These are phyloP conservation scores for Drosophila kepulauana DNA, from an alignment of 1,140 invertebrate species.

Conservation along the genomic window DNA sequence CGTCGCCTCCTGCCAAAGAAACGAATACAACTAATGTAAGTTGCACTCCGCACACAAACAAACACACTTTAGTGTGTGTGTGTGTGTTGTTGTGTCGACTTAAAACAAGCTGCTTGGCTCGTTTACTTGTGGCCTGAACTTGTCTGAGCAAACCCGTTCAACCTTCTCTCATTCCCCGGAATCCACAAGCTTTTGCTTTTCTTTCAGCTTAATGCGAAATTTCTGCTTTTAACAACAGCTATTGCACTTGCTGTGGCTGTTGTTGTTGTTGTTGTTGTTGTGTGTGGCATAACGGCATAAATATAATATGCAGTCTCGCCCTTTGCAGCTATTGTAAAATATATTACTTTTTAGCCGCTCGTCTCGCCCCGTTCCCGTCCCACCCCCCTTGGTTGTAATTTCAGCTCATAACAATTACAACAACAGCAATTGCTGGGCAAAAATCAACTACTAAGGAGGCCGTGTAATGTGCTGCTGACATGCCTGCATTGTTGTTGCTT, in stretches of 20 bases:
- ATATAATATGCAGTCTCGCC: slow-evolving; percentile 80
- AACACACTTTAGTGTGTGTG: slow-evolving; percentile 15
- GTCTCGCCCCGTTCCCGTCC: not conserved
- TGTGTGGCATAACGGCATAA: slow-evolving; percentile 65
- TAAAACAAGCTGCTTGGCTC: slow-evolving; percentile 77
- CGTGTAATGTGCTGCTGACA: slow-evolving; percentile 76
- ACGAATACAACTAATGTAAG: slow-evolving; percentile 54
- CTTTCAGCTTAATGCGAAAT: slow-evolving; percentile 79
- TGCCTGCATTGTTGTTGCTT: slow-evolving; percentile 42
- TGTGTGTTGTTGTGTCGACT: slow-evolving; percentile 36
- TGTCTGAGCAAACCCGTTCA: slow-evolving; percentile 14
- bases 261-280: slow-evolving; percentile 33
- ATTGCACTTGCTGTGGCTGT: slow-evolving; percentile 56
- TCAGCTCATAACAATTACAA: slow-evolving; percentile 78
- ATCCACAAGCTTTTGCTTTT: slow-evolving; percentile 65
- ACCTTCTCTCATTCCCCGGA: slow-evolving; percentile 12
- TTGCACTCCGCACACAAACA: slow-evolving; percentile 20
- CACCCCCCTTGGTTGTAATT: slow-evolving; percentile 53
- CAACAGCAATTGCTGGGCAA: slow-evolving; percentile 66
- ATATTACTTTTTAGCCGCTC: slow-evolving; percentile 76
- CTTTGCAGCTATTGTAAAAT: slow-evolving; percentile 66
- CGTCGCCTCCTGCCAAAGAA: slow-evolving; percentile 37
- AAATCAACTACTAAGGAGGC: slow-evolving; percentile 62
- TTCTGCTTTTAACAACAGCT: slow-evolving; percentile 77
- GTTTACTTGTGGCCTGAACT: slow-evolving; percentile 78